A percentile compares a stretch with the other conserved stretches of the same genome.
These are phyloP conservation scores for Eudemis profundana DNA, from an alignment of 2,888 invertebrate species.

Conservation along the genomic window DNA sequence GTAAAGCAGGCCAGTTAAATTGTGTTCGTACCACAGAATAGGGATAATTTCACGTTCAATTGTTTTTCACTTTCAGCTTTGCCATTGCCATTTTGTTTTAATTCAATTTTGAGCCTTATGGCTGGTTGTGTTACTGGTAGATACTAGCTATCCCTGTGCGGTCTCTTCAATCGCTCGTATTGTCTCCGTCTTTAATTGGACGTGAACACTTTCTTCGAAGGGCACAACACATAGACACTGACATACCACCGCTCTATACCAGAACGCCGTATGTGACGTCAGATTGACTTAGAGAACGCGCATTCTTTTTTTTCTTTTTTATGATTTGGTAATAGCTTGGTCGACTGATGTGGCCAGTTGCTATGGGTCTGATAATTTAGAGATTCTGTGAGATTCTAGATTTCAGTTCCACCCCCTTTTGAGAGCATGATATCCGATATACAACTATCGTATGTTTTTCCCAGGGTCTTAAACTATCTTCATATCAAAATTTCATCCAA, in stretches of 20 bases:
- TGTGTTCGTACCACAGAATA: background rate
- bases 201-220: slow-evolving; percentile 20
- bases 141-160: background rate
- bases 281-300: slow-evolving; percentile 28
- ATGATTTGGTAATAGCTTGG: no score
- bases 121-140: background rate
- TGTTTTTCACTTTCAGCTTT: background rate
- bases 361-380: no score
- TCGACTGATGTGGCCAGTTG: no score
- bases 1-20: no score
- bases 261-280: background rate
- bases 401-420: no score
- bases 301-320: no score
- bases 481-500: no score
- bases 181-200: slow-evolving; percentile 27
- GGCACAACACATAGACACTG: background rate
- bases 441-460: no score
- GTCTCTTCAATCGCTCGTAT: slow-evolving; percentile 2
- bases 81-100: background rate
- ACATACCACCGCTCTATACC: no score
- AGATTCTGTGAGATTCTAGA: no score
- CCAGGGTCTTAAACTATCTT: no score
- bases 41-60: slow-evolving; percentile 6
- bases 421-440: no score
- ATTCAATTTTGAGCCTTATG: background rate